phyloP scores from a whole-genome alignment of 92 coral and sea anemone genomes.

The Actinernus sp. region DNA sequence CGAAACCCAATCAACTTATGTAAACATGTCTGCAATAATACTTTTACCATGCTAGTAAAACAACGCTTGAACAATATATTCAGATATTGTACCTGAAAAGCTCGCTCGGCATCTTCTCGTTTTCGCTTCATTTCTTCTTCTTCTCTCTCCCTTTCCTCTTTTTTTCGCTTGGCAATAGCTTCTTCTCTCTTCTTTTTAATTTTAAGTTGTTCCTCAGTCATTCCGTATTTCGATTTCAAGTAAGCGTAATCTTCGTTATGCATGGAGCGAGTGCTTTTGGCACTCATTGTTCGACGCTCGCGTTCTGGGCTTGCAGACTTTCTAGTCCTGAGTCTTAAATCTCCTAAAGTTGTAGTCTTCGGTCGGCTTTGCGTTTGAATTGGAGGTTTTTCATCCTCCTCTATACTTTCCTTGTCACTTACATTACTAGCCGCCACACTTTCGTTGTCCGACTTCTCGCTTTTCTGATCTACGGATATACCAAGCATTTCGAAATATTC shows the following conservation, averaged over 20 bases:
- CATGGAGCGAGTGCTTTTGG: slow-evolving; percentile 44
- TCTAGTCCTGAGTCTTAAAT: slow-evolving; percentile 43
- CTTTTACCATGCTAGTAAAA: too few species aligned
- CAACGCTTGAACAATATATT: too few species aligned
- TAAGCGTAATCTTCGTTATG: slow-evolving; percentile 80
- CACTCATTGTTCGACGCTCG: slow-evolving; percentile 83
- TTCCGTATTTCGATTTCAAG: slow-evolving; percentile 85
- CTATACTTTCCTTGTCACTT: slow-evolving; percentile 8
- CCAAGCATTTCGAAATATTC: slow-evolving; percentile 98
- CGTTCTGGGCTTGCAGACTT: slow-evolving; percentile 32
- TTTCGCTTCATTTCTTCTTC: slow-evolving; percentile 85
- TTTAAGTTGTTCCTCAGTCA: slow-evolving; percentile 92
- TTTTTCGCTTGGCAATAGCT: slow-evolving; percentile 87
- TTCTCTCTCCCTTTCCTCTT: slow-evolving; percentile 89
- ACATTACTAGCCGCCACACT: slow-evolving; percentile 15
- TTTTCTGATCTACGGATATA: slow-evolving; percentile 44
- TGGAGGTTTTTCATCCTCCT: background rate
- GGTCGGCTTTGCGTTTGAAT: slow-evolving; percentile 56
- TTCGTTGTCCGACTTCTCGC: slow-evolving; percentile 20
- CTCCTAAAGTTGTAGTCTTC: slow-evolving; percentile 72
- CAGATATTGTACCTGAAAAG: slow-evolving; percentile 99
- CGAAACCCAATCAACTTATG: too few species aligned
- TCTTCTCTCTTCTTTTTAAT: slow-evolving; percentile 87
- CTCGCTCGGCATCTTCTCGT: slow-evolving; percentile 94
- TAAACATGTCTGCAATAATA: too few species aligned